Evolutionary conservation across 2,113 vertebrate genomes (phyloP).

Genomic region (Bos javanicus): DNA sequence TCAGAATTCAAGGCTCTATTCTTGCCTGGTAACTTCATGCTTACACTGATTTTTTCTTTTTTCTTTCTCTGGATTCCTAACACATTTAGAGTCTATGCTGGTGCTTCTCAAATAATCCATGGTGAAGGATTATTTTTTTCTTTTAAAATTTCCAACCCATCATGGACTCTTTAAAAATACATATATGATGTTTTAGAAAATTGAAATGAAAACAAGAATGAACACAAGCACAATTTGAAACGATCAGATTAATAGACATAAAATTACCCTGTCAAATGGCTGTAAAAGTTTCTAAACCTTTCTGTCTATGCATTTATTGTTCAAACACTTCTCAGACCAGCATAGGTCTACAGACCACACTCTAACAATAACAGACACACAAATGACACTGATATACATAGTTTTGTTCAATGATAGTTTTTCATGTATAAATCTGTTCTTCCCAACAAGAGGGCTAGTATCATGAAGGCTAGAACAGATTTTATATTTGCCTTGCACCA

Average conservation of each 20-base stretch:
- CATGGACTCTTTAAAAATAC: neutral
- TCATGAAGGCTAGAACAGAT: neutral
- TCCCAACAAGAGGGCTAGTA: neutral
- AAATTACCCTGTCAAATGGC: neutral
- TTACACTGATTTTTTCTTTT: neutral
- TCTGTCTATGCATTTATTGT: neutral
- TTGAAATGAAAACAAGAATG: conserved; percentile 9
- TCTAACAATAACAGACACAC: neutral
- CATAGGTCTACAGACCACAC: neutral
- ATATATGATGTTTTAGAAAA: neutral
- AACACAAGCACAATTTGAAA: neutral
- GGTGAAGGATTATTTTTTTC: neutral
- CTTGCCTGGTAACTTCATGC: neutral
- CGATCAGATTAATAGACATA: neutral
- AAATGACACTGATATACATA: neutral
- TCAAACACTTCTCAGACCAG: neutral
- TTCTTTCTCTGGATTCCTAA: neutral
- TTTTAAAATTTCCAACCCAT: neutral
- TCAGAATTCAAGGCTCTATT: neutral
- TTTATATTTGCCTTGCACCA: neutral
- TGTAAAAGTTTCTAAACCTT: neutral
- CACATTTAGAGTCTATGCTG: neutral
- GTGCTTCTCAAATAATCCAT: neutral
- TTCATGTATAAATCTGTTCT: neutral
- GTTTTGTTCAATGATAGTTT: neutral